Evolutionary conservation across 2,797 vertebrate genomes (phyloP), one percentile per base, ranked within the genome.

Genomic region (Sus cebifrons): DNA sequence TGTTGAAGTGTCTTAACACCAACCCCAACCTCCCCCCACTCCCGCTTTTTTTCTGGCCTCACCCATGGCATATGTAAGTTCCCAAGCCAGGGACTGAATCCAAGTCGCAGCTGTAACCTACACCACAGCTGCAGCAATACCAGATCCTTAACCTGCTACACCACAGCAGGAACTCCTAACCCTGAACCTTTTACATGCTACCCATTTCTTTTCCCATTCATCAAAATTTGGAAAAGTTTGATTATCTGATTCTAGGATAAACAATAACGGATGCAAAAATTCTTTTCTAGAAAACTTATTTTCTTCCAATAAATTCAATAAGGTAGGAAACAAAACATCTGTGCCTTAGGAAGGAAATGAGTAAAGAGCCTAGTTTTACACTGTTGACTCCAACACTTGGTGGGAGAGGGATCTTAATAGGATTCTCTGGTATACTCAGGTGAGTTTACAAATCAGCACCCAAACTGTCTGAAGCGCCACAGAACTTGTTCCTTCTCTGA

Each of bases 401-500:
- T 27, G 15, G 25, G 52, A 79, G 2, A 82, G 5, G 36, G 14
- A 74, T 58, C 49, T 58, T 18, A 71, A 71, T 82, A 86, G 54
- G 18, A 56, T 77, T 78, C 79, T 92, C 56, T 71, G 11, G 23
- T 29, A 44, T 20, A 40, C 44, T 4, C 8, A 86, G 4, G 36
- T 60, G 49, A 65, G n/a, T 67, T 25, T 44, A 92, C 15, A 60
- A 73, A 64, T 68, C 58, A 89, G 58, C 20, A 44, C 58, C 58
- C 11, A 91, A 75, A 56, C 25, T 65, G 75, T 36, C 16, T 25
- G 60, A 56, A 49, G 71, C 15, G 14, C 29, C 2, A 11, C 13
- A 96, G 70, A 96, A 89, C 14, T 20, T 62, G 56, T 58, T n/a
- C 12, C 15, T 88, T 75, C 49, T 89, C 62, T 77, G 20, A 65